phyloP scores from a whole-genome alignment of 2,113 vertebrate species.

The Limanda limanda region DNA sequence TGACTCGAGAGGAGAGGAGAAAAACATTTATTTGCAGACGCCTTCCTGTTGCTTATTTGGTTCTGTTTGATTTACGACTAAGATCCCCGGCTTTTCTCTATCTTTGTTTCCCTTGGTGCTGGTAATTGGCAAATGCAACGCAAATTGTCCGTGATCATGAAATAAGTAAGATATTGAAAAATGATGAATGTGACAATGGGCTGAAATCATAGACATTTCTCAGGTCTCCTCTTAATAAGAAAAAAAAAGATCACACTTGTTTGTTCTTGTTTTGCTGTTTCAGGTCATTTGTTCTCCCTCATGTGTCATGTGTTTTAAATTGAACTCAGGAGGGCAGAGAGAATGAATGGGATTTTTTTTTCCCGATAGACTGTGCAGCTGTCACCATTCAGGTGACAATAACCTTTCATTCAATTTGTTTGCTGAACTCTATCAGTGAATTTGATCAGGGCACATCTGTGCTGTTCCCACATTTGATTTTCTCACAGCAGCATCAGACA shows the following conservation, averaged over 20 bases:
- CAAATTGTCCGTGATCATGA: constrained; percentile 26
- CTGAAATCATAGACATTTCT: constrained; percentile 11
- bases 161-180: constrained; percentile 60
- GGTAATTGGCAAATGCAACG: constrained; percentile 29
- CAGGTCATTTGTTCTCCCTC: not conserved
- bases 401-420: constrained; percentile 39
- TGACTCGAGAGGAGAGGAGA: not conserved
- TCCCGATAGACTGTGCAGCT: constrained; percentile 15
- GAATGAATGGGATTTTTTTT: not conserved
- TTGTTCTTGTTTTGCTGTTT: not conserved
- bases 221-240: not conserved
- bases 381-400: constrained; percentile 19
- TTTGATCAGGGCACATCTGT: constrained; percentile 32
- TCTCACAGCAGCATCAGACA: constrained; percentile 4
- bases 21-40: too few relatives aligned
- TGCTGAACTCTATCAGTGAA: constrained; percentile 41
- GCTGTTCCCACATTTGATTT: constrained; percentile 33
- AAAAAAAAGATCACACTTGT: not conserved
- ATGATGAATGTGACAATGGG: constrained; percentile 50
- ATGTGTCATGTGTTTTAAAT: constrained; percentile 7
- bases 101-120: constrained; percentile 59
- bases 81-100: not conserved
- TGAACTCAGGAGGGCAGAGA: not conserved
- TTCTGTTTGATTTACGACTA: constrained; percentile 55
- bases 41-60: too few relatives aligned